Evolutionary conservation across 2,113 vertebrate species (phyloP).

Genomic region (Pyrgilauda ruficollis): DNA sequence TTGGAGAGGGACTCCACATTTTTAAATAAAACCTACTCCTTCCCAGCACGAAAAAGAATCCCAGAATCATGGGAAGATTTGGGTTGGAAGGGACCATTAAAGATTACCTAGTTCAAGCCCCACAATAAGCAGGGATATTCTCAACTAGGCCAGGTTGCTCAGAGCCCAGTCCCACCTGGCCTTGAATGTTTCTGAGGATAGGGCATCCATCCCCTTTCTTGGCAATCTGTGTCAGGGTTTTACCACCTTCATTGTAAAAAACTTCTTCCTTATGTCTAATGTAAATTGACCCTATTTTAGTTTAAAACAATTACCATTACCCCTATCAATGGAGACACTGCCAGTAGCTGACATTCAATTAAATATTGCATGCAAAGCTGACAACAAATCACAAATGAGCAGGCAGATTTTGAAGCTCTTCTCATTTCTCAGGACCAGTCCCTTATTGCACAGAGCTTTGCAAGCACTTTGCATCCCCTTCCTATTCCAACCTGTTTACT

Average conservation of each 20-base stretch:
- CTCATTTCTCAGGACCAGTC: not conserved
- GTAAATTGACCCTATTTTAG: not conserved
- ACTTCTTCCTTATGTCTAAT: not conserved
- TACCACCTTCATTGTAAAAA: not conserved
- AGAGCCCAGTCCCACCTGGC: not conserved
- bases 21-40: not conserved
- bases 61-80: not conserved
- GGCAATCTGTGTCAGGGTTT: not conserved
- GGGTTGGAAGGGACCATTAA: not conserved
- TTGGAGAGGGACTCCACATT: not conserved
- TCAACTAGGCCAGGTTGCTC: not conserved
- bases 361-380: not conserved
- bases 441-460: not conserved
- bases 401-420: not conserved
- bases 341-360: not conserved
- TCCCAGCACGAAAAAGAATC: not conserved
- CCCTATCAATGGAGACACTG: not conserved
- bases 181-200: not conserved
- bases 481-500: not conserved
- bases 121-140: not conserved
- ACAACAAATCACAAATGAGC: not conserved
- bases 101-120: not conserved
- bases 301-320: not conserved
- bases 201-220: not conserved
- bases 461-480: not conserved